Evolutionary conservation across 2,797 vertebrate genomes (phyloP).

Genomic region (Coendou prehensilis): DNA sequence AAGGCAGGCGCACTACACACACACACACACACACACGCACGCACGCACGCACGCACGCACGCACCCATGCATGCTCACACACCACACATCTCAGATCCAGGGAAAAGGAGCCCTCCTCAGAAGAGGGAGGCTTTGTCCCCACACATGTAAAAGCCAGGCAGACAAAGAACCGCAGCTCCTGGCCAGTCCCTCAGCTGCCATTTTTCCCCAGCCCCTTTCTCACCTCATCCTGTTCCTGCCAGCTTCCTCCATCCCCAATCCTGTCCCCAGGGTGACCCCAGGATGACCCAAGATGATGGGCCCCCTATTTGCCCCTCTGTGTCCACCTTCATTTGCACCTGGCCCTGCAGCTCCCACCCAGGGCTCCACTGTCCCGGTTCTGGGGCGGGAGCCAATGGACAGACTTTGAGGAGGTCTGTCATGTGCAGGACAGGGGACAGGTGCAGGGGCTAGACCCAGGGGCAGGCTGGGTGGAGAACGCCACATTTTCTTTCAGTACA

Average conservation of each 20-base stretch:
- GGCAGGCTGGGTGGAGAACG: background rate
- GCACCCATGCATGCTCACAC: background rate
- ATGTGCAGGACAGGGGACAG: background rate
- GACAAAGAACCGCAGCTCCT: background rate
- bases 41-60: background rate
- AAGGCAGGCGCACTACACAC: background rate
- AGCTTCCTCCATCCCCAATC: background rate
- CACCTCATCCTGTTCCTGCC: background rate
- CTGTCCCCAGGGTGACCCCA: background rate
- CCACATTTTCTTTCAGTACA: background rate
- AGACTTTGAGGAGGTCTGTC: background rate
- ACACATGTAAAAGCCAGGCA: background rate
- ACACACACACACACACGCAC: no score
- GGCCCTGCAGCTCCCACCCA: background rate
- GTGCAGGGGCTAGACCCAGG: background rate
- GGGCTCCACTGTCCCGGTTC: background rate
- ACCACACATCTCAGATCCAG: background rate
- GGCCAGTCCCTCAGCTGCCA: background rate
- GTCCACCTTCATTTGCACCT: background rate
- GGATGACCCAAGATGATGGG: background rate
- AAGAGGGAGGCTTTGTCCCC: background rate
- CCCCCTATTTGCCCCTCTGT: no score
- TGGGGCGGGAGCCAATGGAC: background rate
- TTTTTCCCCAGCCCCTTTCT: background rate
- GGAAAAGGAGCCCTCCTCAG: conserved; percentile 4